phyloP scores from a whole-genome alignment of 2,113 vertebrate species.

The Serinus canaria region DNA sequence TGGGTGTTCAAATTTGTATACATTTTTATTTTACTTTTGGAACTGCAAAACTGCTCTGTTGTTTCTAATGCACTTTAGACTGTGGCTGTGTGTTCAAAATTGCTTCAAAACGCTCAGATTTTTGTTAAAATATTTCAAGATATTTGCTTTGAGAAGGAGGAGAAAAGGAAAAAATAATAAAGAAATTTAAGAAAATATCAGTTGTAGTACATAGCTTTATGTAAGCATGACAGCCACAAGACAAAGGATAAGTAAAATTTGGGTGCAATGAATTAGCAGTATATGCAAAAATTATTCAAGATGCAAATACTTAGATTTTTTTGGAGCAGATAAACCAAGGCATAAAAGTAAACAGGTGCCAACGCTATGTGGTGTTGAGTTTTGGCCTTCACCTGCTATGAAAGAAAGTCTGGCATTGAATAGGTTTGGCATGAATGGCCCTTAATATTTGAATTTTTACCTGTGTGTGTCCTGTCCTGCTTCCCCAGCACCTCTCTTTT shows the following conservation, averaged over 20 bases:
- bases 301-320: not conserved
- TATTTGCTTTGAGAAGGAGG: not conserved
- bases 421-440: not conserved
- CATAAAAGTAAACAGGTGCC: not conserved
- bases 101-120: not conserved
- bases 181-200: not conserved
- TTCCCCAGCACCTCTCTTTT: not conserved
- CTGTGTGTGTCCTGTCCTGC: not conserved
- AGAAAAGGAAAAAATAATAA: not conserved
- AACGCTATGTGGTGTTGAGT: rapidly evolving
- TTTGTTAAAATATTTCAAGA: not conserved
- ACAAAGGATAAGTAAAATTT: not conserved
- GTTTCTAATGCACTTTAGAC: not conserved
- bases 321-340: not conserved
- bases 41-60: not conserved
- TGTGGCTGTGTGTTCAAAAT: not conserved
- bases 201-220: not conserved
- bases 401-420: not conserved
- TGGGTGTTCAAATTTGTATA: not conserved
- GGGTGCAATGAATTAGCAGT: not conserved
- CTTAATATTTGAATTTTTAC: not conserved
- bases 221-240: not conserved
- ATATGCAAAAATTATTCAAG: not conserved
- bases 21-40: not conserved
- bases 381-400: not conserved